A percentile compares a stretch with the other conserved stretches of the same genome.
Conservation (phyloP, 92 coral and sea anemone species). For the Blastomussa wellsi region DNA sequence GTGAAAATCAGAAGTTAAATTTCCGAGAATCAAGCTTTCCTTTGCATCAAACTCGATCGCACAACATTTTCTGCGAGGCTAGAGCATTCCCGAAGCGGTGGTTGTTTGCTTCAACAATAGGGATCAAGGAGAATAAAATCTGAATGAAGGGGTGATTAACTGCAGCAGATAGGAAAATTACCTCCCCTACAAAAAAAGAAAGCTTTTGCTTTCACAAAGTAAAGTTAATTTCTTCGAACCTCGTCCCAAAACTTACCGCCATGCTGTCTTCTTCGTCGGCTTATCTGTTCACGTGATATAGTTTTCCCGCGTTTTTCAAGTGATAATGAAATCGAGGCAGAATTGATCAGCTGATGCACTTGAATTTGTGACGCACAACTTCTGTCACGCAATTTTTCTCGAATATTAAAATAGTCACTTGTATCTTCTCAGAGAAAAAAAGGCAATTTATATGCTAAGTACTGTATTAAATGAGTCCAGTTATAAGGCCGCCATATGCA, state of each 20-base stretch:
- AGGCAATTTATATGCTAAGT: too few relatives aligned
- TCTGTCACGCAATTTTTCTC: background rate
- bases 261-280: conserved; percentile 80
- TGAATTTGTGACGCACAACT: background rate
- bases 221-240: background rate
- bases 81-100: background rate
- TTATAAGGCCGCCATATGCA: too few relatives aligned
- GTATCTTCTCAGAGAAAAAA: too few relatives aligned
- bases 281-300: conserved; percentile 92
- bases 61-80: background rate
- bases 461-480: too few relatives aligned
- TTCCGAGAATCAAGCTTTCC: background rate
- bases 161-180: background rate
- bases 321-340: conserved; percentile 21
- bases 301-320: conserved; percentile 91
- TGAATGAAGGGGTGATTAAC: background rate
- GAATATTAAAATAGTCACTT: too few relatives aligned
- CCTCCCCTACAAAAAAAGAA: background rate
- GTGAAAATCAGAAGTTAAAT: background rate
- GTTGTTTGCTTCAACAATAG: background rate
- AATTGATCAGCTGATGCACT: conserved; percentile 21
- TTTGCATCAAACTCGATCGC: conserved; percentile 4
- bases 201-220: background rate
- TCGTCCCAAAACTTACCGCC: conserved; percentile 78
- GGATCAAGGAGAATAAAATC: background rate